Conservation (phyloP, 2,113 vertebrate species). For the Pyxicephalus adspersus region DNA sequence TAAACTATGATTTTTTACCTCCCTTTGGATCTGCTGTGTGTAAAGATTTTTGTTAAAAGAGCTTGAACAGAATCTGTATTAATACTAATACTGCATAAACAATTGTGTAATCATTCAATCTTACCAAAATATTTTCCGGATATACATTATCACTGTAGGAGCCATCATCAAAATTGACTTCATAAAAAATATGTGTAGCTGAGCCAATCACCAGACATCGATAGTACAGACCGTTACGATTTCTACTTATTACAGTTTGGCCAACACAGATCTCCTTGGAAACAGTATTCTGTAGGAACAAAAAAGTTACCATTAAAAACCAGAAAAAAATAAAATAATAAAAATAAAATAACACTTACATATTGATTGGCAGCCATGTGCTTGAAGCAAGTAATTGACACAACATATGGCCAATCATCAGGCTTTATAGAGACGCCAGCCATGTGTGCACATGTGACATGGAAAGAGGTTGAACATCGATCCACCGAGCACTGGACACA, state of each 20-base stretch:
- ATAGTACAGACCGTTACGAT: conserved; percentile 87
- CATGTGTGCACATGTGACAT: conserved; percentile 91
- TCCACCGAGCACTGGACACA: conserved; percentile 93
- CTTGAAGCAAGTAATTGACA: conserved; percentile 92
- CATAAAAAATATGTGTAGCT: conserved; percentile 87
- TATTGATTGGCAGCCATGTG: conserved; percentile 74
- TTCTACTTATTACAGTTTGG: conserved; percentile 89
- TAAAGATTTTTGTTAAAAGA: too few relatives aligned
- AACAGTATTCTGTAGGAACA: neutral
- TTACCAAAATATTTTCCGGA: conserved; percentile 90
- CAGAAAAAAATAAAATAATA: neutral
- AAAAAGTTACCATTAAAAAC: neutral
- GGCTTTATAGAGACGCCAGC: conserved; percentile 90
- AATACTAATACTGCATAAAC: too few relatives aligned
- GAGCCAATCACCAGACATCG: conserved; percentile 86
- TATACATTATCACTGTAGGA: conserved; percentile 95
- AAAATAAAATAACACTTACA: conserved; percentile 64
- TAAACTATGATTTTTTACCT: too few relatives aligned
- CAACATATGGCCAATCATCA: conserved; percentile 93
- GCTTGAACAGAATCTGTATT: too few relatives aligned
- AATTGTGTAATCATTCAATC: conserved; percentile 59
- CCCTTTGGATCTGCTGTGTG: too few relatives aligned
- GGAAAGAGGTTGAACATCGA: conserved; percentile 95
- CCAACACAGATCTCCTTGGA: conserved; percentile 77
- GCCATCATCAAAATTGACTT: conserved; percentile 94